Evolutionary conservation across 2,113 vertebrate species (phyloP).

Genomic region (Bolborhynchus lineola): DNA sequence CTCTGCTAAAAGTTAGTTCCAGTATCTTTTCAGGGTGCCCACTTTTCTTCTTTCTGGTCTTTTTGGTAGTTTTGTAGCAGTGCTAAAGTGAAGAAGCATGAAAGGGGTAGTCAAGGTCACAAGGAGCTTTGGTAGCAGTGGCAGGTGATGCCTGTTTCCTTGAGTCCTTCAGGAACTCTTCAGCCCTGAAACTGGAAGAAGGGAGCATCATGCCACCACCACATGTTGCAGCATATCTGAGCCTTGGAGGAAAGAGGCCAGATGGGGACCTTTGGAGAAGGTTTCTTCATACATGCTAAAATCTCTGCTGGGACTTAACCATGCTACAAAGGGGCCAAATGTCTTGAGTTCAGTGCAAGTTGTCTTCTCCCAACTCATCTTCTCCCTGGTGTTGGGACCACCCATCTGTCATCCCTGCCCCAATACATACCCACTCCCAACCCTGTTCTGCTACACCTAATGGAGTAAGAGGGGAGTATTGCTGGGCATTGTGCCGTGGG

Average conservation of each 20-base stretch:
- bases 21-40: background rate
- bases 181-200: background rate
- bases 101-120: background rate
- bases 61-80: background rate
- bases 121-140: background rate
- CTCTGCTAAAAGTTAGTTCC: background rate
- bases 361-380: background rate
- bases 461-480: background rate
- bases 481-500: rapidly evolving
- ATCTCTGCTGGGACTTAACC: background rate
- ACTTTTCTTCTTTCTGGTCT: background rate
- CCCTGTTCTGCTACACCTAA: background rate
- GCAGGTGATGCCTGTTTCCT: background rate
- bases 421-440: background rate
- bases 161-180: background rate
- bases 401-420: background rate
- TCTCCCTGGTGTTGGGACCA: background rate
- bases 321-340: background rate
- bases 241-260: background rate
- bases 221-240: background rate
- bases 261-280: background rate
- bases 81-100: background rate
- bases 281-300: background rate
- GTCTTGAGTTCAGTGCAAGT: background rate
- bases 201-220: background rate